Percentiles rank a stretch among this genome's conserved stretches.
These are phyloP conservation scores for Mellivora capensis DNA, from an alignment of 2,113 vertebrate species.

Conservation along the genomic window DNA sequence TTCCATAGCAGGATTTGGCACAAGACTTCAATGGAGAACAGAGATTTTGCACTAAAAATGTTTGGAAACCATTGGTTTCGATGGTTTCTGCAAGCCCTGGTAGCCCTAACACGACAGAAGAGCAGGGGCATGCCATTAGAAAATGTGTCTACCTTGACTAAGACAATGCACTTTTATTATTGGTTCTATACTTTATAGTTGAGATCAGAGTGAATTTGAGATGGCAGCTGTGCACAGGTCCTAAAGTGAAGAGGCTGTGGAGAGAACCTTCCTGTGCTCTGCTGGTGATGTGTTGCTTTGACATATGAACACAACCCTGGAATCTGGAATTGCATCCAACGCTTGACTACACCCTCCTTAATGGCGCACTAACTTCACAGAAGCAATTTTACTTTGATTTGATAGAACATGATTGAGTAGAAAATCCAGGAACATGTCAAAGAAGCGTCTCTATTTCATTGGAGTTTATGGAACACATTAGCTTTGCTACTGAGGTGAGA, in stretches of 20 bases:
- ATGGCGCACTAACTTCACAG: neutral
- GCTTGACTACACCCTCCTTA: neutral
- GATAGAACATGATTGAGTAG: neutral
- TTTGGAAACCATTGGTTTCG: neutral
- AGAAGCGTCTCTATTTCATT: neutral
- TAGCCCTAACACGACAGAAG: neutral
- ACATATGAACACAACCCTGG: neutral
- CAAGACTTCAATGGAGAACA: neutral
- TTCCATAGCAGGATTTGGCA: neutral
- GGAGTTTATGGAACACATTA: conserved; percentile 16
- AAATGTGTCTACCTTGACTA: neutral
- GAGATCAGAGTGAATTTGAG: neutral
- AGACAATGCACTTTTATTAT: neutral
- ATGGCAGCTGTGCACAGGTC: neutral
- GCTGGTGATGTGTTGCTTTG: neutral
- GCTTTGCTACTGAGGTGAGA: neutral
- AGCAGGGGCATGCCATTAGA: neutral
- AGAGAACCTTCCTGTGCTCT: neutral
- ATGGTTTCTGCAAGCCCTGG: neutral
- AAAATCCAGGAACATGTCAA: neutral
- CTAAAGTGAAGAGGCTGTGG: neutral
- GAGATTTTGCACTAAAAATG: neutral
- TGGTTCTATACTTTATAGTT: neutral
- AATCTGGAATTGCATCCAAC: neutral
- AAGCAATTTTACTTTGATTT: neutral